Base-by-base conservation (phyloP, 2,797 vertebrate genomes). In the Emys orbicularis region DNA sequence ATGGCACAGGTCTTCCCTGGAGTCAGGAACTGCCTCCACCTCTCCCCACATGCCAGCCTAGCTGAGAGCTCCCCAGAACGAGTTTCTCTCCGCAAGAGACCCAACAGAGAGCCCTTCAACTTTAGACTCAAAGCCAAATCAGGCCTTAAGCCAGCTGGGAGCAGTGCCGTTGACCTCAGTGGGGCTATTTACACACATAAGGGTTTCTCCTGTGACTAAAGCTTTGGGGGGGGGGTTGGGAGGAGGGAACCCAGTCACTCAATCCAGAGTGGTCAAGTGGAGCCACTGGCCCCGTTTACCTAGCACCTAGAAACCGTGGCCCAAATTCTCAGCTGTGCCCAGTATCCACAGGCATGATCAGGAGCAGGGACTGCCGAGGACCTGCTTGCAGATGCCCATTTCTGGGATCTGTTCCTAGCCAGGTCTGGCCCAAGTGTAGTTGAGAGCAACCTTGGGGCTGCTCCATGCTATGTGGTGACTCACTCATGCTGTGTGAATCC, bases 261-360 rank as follows among this genome's bases (percentile, higher is more conserved):
- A 3, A 0, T 37, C 47, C 86, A 47, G n/a, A 84, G 82, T 1
- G 0, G 15, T 16, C 6, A 5, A 12, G 56, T 7, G 34, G 34
- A 90, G 8, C 6, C 61, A 79, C 59, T 47, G 86, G 50, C 47
- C 50, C 41, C 29, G 25, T 11, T 76, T 41, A 44, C 25, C 23
- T 44, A 23, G 25, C 72, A 47, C 10, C 7, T 25, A 12, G 12
- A 76, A 27, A 53, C 8, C 2, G 1, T 37, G 23, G 10, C 29
- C 5, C 9, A 5, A 5, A 21, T 21, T 13, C 68, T 92, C 49
- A 79, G 61, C 11, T 12, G 56, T 56, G 76, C 31, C 65, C 6
- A 18, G 47, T 77, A 18, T 29, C 16, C 10, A 37, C 3, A 29
- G 41, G n/a, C 16, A 56, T 0, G 12, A 2, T 4, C 0, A 0